These are phyloP conservation scores for Premnoplex brunnescens DNA, from an alignment of 2,797 vertebrate species.

Conservation along the genomic window DNA sequence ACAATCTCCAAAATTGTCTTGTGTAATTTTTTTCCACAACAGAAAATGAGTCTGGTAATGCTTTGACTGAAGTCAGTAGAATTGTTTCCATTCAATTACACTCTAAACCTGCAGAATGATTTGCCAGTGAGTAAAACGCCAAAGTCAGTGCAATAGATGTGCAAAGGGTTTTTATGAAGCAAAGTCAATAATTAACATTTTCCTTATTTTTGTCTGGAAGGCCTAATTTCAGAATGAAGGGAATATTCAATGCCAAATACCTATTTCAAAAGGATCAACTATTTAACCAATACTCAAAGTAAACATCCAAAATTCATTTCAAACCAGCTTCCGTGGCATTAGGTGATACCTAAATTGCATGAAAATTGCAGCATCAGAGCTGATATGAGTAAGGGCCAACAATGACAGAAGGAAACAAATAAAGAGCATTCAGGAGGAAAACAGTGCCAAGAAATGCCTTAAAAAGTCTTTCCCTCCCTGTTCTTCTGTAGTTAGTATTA, in stretches of 20 bases:
- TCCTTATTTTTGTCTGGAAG: not conserved
- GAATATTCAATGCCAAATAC: not conserved
- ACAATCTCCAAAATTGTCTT: not conserved
- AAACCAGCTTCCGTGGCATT: not conserved
- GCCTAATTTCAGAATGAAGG: not conserved
- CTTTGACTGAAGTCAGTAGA: not conserved
- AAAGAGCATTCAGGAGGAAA: not conserved
- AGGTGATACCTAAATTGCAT: not conserved
- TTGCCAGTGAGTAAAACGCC: not conserved
- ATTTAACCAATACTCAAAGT: not conserved
- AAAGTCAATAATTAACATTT: not conserved
- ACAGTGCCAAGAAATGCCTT: not conserved
- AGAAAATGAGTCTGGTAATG: not conserved
- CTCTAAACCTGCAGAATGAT: not conserved
- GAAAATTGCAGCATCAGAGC: not conserved
- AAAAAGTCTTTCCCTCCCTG: not conserved
- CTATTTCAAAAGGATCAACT: not conserved
- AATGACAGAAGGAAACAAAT: not conserved
- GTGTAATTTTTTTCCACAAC: not conserved
- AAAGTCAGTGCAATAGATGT: not conserved
- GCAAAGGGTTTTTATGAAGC: not conserved
- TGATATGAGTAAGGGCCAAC: not conserved
- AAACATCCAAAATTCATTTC: not conserved
- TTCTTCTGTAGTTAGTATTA: not conserved
- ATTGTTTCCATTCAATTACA: not conserved